These are phyloP conservation scores for Quadroppia sp. DNA, from an alignment of 2,888 invertebrate species.

Conservation along the genomic window DNA sequence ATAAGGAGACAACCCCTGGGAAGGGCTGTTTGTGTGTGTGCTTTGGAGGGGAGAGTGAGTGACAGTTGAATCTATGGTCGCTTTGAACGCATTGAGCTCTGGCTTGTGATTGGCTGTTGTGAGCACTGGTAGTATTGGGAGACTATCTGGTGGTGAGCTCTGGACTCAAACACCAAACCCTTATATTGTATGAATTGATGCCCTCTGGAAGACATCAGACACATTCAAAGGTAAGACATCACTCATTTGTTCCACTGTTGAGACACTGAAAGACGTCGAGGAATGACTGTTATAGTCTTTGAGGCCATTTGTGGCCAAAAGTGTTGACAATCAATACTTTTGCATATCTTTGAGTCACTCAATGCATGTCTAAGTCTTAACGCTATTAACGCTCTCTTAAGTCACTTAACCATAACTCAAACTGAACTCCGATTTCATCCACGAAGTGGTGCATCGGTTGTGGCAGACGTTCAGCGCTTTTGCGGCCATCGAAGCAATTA, in stretches of 20 bases:
- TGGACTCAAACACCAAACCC: background rate
- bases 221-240: slow-evolving; percentile 10
- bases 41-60: no score
- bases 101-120: background rate
- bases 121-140: background rate
- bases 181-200: background rate
- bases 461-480: background rate
- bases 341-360: background rate
- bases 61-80: no score
- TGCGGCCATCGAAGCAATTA: background rate
- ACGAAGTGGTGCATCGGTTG: slow-evolving; percentile 16
- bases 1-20: no score
- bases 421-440: background rate
- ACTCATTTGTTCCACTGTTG: background rate
- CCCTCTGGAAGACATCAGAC: slow-evolving; percentile 4
- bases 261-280: background rate
- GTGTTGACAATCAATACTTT: background rate
- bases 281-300: background rate
- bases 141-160: slow-evolving; percentile 20
- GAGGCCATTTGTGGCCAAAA: background rate
- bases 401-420: background rate
- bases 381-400: slow-evolving; percentile 19
- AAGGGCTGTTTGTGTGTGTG: no score
- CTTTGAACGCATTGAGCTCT: background rate
- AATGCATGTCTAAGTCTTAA: background rate